Base-by-base conservation (phyloP, 1,140 invertebrate genomes). In the Drosophila subpulchrella region DNA sequence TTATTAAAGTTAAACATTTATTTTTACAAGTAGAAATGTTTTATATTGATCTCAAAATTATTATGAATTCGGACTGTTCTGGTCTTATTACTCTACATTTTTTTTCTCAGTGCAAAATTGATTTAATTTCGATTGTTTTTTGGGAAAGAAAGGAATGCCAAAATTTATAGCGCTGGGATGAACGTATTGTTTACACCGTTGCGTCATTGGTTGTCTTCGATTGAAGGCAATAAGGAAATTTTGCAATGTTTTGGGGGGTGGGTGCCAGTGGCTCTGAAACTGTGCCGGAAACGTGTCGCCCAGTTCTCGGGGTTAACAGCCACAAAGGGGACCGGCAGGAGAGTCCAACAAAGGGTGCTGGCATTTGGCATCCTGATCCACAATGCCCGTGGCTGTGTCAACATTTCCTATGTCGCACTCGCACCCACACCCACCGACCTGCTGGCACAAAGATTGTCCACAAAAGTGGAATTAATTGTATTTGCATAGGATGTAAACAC, bases 401-500 rank as follows among this genome's bases (percentile, higher is more conserved):
- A 79, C 67, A 77, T 70, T 78, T 85, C 81, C 74, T 61, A 47
- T 84, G 46, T 32, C 63, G 68, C 63, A 68, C 63, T 76, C 62
- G 42, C 63, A 68, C 62, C 71, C 61, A 48, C 38, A 50, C 59
- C 36, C 75, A 39, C 54, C 39, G 7, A 24, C 68, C 39, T 58
- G 54, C 72, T 46, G 54, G 71, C 47, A 79, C 65, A 65, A 58
- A 82, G 83, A 86, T 78, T 86, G 83, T 62, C 78, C 83, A 86
- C 83, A 86, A 88, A 78, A 83, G 83, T 83, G 75, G 83, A 86
- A 88, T 88, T 86, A 86, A 86, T 86, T 86, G 83, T 86, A 86
- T 86, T 86, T 88, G 83, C 84, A 88, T 88, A 88, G 83, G 66
- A 88, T 83, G 83, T 86, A 86, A 86, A 86, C 83, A 86, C 75